Base-by-base conservation (phyloP, 1,140 invertebrate species). In the Aphis craccivora region DNA sequence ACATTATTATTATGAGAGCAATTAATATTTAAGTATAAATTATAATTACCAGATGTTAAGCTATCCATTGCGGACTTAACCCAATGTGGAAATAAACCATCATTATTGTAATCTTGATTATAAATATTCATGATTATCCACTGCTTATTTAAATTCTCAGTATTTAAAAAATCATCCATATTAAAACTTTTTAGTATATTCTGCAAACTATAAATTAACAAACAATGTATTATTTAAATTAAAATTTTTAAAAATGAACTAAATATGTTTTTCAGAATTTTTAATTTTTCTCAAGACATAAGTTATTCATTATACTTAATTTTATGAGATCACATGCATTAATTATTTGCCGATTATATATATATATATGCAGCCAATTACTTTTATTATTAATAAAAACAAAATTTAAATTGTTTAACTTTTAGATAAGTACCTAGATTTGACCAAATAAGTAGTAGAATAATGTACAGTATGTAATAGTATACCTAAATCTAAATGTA, bases 41-140 rank as follows among this genome's bases (percentile, higher is more conserved):
- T 76, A 76, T 76, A n/a, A 9, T 92, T 86, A 93, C 91, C 91
- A 86, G 23, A 84, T 53, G 76, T 84, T 45, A 93, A 86, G 8
- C 91, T 93, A 40, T 93, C 91, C 91, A 93, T 93, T 37, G 91
- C 91, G 30, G 91, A 84, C 30, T 93, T 93, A 9, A 93, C 91
- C 91, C 91, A 93, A 30, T 93, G 48, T 35, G 91, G 91, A 86
- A 93, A 93, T 86, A 93, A 84, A 14, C 91, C 91, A 37, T 93
- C 91, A 25, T 40, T n/a, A n/a, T 93, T 93, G n/a, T 86, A 84
- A 11, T 93, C 76, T 51, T 43, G 81, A 53, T 93, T 93, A 55
- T 93, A 93, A 86, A 93, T 93, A 86, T 93, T 93, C 81, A 93
- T 84, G 8, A 93, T 93, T 22, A 93, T 93, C 91, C 91, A 93